Base-by-base conservation (phyloP, 2,888 invertebrate genomes). In the Dioctria rufipes region DNA sequence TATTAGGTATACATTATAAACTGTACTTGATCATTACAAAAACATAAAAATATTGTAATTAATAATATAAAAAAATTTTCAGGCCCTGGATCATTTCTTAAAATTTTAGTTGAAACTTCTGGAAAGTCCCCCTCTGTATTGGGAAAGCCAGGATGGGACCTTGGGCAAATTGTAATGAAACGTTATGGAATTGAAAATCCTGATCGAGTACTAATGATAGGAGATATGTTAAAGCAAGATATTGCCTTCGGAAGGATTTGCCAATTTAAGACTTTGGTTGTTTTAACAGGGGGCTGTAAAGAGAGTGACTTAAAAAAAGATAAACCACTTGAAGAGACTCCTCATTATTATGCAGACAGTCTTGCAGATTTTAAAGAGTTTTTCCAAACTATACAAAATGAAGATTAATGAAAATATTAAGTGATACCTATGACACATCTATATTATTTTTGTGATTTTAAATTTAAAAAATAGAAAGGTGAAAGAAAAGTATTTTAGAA, bases 191-290 rank as follows among this genome's bases (percentile, higher is more conserved):
- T 95, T 37, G 87, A 86, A 0, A 90, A 94, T 81, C 92, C 94
- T 0, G 89, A 90, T 43, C 90, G 93, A 82, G 93, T 94, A 0
- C 88, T 97, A 5, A 95, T 97, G 91, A 93, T 97, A 85, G 97
- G 97, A 49, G 97, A 97, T 87, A 93, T 94, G 94, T 90, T 94
- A 60, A 93, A 94, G 81, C 95, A 96, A 85, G 96, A 97, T 88
- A 92, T 97, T 63, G 90, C 91, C 0, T 92, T 96, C 83, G 96
- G 95, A 0, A 92, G 91, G 77, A 89, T 90, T 6, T 92, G 92
- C 82, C 95, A 94, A 0, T 92, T 95, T 86, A 91, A 92, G 85
- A 95, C 95, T 0, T 86, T 96, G 58, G 88, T 96, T n/a, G 94
- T 96, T 0, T 89, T 95, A 5, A 93, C 93, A 39, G 89, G 89